Evolutionary conservation across 2,888 invertebrate genomes (phyloP), one percentile per base, ranked within the genome.

Genomic region (Acrobasis repandana): DNA sequence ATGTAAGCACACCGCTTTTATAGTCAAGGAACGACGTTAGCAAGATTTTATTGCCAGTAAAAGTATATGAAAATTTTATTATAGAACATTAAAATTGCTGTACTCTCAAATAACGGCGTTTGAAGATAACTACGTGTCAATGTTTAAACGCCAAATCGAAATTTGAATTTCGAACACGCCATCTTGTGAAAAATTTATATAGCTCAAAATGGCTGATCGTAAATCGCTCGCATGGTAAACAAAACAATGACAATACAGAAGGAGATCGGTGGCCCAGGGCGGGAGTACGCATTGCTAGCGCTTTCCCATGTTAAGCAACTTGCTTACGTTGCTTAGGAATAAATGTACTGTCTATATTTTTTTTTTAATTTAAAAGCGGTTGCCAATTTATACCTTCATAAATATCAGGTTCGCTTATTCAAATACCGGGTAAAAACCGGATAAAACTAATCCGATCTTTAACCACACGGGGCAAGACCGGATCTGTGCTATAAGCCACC

Each of bases 61-160:
- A 79, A 78, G 61, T 71, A 72, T 76, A 76, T 74, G 76, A 76
- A 76, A 71, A 71, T 75, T 76, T 77, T 79, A 77, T 75, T 74
- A 67, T 61, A 64, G 59, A 70, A 70, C 68, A 51, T 65, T 70
- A 68, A 71, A 73, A 68, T 70, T 61, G 65, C 65, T 68, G 69
- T 58, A 62, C 56, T 62, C n/a, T 9, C 51, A 15, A 28, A 14
- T 51, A 51, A 51, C 34, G 34, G 33, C 51, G 15, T 51, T 15
- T 20, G 9, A 50, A 34, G n/a, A 34, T 34, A 51, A 63, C 58
- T 54, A 56, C 58, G 49, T 47, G 56, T 54, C 16, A 50, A 56
- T 33, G 47, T 56, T 46, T 54, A 51, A 54, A 38, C 54, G 54
- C 54, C 54, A 54, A 56, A 56, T 47, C 43, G 9, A 43, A 49